phyloP scores from a whole-genome alignment of 35 echinoderm and acorn worm species.

The Acanthaster planci region DNA sequence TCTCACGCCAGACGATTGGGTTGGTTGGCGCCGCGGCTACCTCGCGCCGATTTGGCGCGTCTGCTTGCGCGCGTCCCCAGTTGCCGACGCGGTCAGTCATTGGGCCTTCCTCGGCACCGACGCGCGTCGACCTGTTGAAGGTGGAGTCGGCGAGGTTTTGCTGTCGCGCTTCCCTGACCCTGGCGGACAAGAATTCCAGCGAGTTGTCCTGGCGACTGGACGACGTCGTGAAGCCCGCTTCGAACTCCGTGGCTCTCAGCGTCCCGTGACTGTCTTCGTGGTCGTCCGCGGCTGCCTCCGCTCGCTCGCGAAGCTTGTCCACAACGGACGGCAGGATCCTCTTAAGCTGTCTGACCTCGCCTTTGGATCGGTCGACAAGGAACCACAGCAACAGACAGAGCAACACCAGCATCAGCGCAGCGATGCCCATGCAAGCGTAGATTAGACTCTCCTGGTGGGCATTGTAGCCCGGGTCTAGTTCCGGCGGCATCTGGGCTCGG shows the following conservation, averaged over 20 bases:
- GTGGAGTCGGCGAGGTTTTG: too few relatives aligned
- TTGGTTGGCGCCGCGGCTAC: too few relatives aligned
- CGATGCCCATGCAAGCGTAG: conserved; percentile 27
- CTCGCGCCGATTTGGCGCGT: too few relatives aligned
- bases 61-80: too few relatives aligned
- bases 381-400: conserved; percentile 42
- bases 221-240: conserved; percentile 28
- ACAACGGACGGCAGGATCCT: conserved; percentile 35
- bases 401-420: conserved; percentile 14
- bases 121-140: too few relatives aligned
- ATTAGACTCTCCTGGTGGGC: conserved; percentile 57
- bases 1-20: too few relatives aligned
- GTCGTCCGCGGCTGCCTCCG: conserved; percentile 12
- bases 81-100: too few relatives aligned
- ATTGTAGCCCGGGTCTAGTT: conserved; percentile 49
- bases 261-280: conserved; percentile 46
- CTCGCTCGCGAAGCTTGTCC: conserved; percentile 5
- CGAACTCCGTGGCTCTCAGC: conserved; percentile 50
- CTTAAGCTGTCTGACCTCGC: conserved; percentile 35
- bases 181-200: too few relatives aligned
- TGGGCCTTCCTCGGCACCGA: too few relatives aligned
- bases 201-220: neutral
- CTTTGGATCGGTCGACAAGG: conserved; percentile 18
- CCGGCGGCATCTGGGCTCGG: conserved; percentile 29
- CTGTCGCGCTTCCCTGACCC: too few relatives aligned